Percentiles rank a stretch among this genome's conserved stretches.
phyloP scores from a whole-genome alignment of 2,113 vertebrate species.

The Myodes glareolus region DNA sequence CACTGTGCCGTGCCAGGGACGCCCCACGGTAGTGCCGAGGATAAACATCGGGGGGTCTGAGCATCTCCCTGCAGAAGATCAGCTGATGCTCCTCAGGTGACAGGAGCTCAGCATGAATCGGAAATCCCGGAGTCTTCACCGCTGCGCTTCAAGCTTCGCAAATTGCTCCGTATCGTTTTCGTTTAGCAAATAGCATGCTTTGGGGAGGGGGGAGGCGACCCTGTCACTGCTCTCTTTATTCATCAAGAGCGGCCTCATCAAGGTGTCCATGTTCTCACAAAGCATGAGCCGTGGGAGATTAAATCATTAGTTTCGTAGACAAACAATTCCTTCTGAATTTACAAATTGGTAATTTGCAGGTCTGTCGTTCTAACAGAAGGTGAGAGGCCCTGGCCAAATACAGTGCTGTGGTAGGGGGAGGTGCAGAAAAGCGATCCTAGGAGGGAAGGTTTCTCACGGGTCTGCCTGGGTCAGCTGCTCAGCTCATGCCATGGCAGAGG shows the following conservation, averaged over 20 bases:
- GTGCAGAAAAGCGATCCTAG: background rate
- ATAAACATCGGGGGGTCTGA: conserved; percentile 44
- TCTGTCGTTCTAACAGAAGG: conserved; percentile 1
- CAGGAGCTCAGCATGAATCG: background rate
- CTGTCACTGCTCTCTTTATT: background rate
- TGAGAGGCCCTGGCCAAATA: background rate
- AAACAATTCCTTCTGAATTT: conserved; percentile 35
- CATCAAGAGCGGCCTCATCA: background rate
- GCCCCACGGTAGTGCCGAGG: background rate
- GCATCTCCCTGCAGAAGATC: conserved; percentile 17
- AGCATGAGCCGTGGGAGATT: background rate
- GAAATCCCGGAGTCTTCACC: background rate
- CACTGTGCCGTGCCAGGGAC: background rate
- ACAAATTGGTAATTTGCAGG: background rate
- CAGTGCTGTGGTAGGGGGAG: background rate
- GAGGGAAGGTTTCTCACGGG: background rate
- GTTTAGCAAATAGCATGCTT: conserved; percentile 48
- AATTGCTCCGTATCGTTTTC: conserved; percentile 30
- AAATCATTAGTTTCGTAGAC: background rate
- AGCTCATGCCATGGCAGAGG: no score
- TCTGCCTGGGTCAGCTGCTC: background rate
- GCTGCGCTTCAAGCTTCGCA: conserved; percentile 11
- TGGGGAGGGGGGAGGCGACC: background rate
- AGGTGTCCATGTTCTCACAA: background rate
- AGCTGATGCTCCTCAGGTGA: background rate